Conservation (phyloP, 2,888 invertebrate species). For the Pandemis heparana region DNA sequence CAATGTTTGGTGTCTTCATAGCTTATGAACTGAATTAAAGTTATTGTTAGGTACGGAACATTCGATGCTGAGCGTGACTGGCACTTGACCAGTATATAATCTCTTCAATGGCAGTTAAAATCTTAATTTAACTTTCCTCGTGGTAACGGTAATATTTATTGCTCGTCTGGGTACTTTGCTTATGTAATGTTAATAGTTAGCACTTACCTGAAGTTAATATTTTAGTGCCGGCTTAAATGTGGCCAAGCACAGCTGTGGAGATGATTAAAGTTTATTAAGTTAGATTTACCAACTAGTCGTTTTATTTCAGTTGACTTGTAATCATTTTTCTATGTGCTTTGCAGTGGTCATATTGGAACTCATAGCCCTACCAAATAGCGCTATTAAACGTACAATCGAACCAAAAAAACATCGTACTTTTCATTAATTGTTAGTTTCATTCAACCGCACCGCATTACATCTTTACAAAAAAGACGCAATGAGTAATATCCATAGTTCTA, state of each 20-base stretch:
- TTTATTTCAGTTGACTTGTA: neutral
- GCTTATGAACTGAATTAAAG: too few relatives aligned
- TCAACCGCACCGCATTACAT: neutral
- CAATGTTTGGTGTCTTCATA: too few relatives aligned
- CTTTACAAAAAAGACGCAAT: neutral
- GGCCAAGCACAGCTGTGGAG: neutral
- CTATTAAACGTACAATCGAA: too few relatives aligned
- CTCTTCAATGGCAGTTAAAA: slow-evolving; percentile 8
- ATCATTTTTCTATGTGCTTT: neutral
- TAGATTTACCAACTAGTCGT: too few relatives aligned
- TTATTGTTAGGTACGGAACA: too few relatives aligned
- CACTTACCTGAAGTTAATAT: neutral
- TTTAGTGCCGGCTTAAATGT: neutral
- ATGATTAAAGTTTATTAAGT: neutral
- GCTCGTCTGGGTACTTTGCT: neutral
- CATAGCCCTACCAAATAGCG: too few relatives aligned
- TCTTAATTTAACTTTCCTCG: neutral
- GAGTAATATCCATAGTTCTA: neutral
- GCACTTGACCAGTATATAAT: neutral
- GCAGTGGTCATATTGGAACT: neutral
- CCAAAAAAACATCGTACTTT: too few relatives aligned
- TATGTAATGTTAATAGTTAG: neutral
- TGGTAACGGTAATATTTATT: neutral
- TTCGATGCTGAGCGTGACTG: too few relatives aligned
- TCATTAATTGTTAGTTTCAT: neutral